Base-by-base conservation (phyloP, 2,888 invertebrate species). In the Lamellibrachia satsuma region DNA sequence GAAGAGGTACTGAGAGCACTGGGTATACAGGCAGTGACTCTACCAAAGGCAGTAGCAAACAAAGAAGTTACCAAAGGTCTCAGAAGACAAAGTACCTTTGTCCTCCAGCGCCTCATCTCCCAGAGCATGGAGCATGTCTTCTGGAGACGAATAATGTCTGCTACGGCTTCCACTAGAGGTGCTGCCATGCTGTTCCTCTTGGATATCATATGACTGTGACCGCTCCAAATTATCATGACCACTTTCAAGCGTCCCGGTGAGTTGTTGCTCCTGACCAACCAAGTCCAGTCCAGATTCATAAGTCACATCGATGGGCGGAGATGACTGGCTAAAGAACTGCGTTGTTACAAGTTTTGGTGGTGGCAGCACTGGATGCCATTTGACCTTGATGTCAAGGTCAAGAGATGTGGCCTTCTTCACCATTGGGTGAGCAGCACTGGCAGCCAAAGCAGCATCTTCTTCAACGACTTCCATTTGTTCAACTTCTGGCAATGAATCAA, bases 281-380 rank as follows among this genome's bases (percentile, higher is more conserved):
- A 94, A 94, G 93, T 95, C 95, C 60, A 95, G 94, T 52, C 95
- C 95, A 92, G 95, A 95, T 92, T 95, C 95, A 92, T 95, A 95
- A 57, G 95, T 95, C 92, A 95, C 94, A 94, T 95, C 95, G 52
- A 95, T 94, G 90, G 95, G 95, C 93, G 93, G 92, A 75, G 91
- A 91, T 7, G 93, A 93, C 92, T 93, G 91, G 9, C 93, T 93
- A 9, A 94, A 90, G 39, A 93, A 52, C 91, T 94, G 93, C 15
- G 93, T 93, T 22, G 92, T 94, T 15, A 93, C 93, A 93, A 93
- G 94, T 52, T 92, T 92, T 90, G 93, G 93, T 22, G 90, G 92
- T 15, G 93, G 93, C 90, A 92, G 92, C 75, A 93, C 93, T 51
- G 91, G 90, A 90, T 93, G 93, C 52, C 93, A 91, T 1, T 92